Evolutionary conservation across 2,888 invertebrate species (phyloP), one percentile per base, ranked within the genome.

Genomic region (Orchesella flavescens): DNA sequence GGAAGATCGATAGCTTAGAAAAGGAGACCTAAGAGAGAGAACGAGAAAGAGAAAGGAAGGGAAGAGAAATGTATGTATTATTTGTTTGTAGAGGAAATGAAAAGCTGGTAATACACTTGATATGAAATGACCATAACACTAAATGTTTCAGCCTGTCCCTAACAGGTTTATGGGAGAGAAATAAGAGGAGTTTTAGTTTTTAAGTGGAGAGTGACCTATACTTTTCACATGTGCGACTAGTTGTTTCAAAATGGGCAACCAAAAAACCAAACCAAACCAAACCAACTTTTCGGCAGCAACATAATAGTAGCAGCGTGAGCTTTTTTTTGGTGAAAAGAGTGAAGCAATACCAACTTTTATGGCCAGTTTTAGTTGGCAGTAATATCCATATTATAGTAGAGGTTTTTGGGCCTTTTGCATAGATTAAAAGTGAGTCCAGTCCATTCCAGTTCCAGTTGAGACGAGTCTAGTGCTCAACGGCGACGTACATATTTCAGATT

Each of bases 61-160:
- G 57, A 46, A 57, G 68, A 57, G 44, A 77, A 68, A 63, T 69
- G 46, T 69, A 63, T 69, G 46, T 69, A 78, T 71, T 71, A 63
- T 78, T 69, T 78, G 71, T 71, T 71, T 78, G 61, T 24, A 13
- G 34, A 49, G 78, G 63, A 78, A 78, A 78, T 78, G 78, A 78
- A 71, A 78, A 46, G 68, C 46, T 17, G 44, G 76, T 59, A 75
- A 75, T 75, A 23, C 5, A 23, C 49, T 24, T 24, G 12, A 61
- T 61, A n/a, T 61, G 7, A 63, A 63, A 13, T 21, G 24, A 24
- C 24, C 12, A 63, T 24, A 17, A 19, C 23, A 44, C 46, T 66
- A 66, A 43, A 66, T 44, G 66, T 66, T 66, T 66, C 44, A 43
- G 44, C 43, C 19, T 66, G 23, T 44, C 19, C 66, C 13, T 66